These are phyloP conservation scores for Drosophila paranaensis DNA, from an alignment of 2,888 invertebrate species.

Conservation along the genomic window DNA sequence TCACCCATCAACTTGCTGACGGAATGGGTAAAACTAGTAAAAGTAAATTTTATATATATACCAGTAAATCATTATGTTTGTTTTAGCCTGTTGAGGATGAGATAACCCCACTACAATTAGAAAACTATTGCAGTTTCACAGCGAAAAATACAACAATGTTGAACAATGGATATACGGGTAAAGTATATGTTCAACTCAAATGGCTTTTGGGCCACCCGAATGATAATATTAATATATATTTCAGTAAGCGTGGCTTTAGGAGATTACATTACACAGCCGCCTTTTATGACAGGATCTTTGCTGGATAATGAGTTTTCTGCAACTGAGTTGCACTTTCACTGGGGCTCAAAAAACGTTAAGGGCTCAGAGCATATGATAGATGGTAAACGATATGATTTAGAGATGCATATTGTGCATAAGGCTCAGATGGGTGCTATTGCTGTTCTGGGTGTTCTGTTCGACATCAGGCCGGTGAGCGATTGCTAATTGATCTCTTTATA, in stretches of 20 bases:
- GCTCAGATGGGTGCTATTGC: neutral
- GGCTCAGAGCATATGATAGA: constrained; percentile 16
- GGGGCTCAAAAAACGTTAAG: neutral
- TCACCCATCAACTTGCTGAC: neutral
- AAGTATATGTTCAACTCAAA: neutral
- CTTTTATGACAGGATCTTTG: neutral
- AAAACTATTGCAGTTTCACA: neutral
- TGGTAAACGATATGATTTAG: neutral
- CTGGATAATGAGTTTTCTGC: neutral
- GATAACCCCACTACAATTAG: neutral
- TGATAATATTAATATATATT: neutral
- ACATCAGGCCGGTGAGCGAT: neutral
- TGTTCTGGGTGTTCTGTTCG: neutral
- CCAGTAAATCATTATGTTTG: neutral
- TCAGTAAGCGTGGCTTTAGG: neutral
- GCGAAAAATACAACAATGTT: neutral
- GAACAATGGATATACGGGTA: constrained; percentile 4
- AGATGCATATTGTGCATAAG: constrained; percentile 18
- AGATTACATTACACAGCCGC: neutral
- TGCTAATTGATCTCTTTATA: neutral
- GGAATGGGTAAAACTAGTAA: neutral
- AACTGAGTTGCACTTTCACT: constrained; percentile 10
- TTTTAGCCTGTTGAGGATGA: neutral
- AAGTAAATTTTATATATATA: too few relatives aligned
- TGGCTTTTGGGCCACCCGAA: neutral